Percentiles rank a stretch among this genome's conserved stretches.
Conservation (phyloP, 64 coral and sea anemone genomes). For the Orbicella faveolata region DNA sequence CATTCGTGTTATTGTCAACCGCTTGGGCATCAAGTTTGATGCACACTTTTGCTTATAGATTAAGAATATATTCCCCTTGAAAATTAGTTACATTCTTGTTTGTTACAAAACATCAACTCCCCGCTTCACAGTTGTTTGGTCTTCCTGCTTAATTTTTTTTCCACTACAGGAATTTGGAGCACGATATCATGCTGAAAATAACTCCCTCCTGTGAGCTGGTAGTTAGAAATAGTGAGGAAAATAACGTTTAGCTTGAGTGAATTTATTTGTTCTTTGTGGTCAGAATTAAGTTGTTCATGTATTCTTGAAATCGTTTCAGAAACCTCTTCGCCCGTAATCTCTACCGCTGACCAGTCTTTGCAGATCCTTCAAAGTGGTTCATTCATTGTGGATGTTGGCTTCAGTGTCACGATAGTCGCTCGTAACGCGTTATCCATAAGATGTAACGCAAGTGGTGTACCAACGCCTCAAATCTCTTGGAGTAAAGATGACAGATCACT, state of each 20-base stretch:
- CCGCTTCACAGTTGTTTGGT: no score
- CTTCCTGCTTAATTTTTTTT: no score
- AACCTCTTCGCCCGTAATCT: slow-evolving; percentile 13
- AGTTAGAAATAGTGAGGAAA: no score
- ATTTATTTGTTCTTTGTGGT: not conserved
- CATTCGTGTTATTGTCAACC: no score
- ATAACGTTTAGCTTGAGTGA: not conserved
- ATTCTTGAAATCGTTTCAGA: slow-evolving; percentile 11
- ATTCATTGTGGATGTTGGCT: slow-evolving; percentile 30
- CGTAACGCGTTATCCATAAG: slow-evolving; percentile 38
- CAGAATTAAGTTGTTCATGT: not conserved
- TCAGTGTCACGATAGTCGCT: slow-evolving; percentile 36
- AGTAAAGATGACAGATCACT: slow-evolving; percentile 31
- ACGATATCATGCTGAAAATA: no score
- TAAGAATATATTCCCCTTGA: no score
- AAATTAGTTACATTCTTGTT: no score
- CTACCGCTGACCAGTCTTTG: not conserved
- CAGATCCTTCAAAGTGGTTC: slow-evolving; percentile 21
- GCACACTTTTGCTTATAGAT: no score
- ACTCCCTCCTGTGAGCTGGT: no score
- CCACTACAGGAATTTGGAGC: no score
- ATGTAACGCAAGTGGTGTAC: slow-evolving; percentile 59
- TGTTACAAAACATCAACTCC: no score
- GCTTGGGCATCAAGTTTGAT: no score
- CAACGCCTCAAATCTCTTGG: slow-evolving; percentile 39